Percentiles rank a stretch among this genome's conserved stretches.
Conservation (phyloP, 2,797 vertebrate species). For the Rhynchotus rufescens region DNA sequence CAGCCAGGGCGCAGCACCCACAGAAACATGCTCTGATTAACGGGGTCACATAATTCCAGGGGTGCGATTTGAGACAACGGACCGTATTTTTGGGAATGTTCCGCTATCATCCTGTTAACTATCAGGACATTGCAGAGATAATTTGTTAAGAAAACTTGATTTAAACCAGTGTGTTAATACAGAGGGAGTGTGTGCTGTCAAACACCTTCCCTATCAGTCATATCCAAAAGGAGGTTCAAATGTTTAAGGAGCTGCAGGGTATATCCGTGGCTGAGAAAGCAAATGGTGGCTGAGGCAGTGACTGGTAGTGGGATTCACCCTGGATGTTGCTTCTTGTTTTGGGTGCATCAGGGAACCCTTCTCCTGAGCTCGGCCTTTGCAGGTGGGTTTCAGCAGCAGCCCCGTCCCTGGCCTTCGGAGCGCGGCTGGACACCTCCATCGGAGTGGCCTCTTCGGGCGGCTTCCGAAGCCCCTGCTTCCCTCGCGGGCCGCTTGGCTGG, state of each 20-base stretch:
- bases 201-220: background rate
- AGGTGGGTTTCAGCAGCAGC: background rate
- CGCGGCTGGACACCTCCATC: background rate
- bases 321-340: background rate
- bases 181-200: background rate
- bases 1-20: background rate
- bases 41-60: background rate
- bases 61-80: background rate
- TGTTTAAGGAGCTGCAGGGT: background rate
- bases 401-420: too few relatives aligned
- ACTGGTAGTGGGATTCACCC: background rate
- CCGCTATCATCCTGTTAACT: background rate
- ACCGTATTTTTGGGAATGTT: background rate
- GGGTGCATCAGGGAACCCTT: background rate
- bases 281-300: background rate
- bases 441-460: background rate
- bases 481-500: conserved; percentile 3
- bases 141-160: background rate
- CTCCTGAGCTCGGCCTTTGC: background rate
- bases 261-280: background rate
- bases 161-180: background rate
- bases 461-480: rapidly evolving
- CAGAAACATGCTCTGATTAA: background rate
- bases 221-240: background rate
- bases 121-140: background rate